Conservation (phyloP, 2,113 vertebrate species). For the Pelecanoides urinatrix region DNA sequence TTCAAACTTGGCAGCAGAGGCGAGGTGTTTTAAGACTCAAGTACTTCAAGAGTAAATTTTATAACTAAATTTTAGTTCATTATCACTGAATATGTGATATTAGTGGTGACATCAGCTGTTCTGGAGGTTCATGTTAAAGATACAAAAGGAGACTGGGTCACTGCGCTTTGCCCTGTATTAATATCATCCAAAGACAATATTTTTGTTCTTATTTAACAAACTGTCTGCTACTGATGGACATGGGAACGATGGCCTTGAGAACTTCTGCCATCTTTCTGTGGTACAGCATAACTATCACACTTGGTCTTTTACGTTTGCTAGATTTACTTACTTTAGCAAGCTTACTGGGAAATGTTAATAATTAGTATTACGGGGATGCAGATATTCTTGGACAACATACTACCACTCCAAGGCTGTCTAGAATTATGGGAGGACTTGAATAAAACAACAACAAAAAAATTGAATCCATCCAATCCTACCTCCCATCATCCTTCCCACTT, state of each 20-base stretch:
- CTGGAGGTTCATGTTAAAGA: neutral
- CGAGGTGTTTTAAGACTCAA: neutral
- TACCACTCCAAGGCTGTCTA: neutral
- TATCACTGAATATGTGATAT: neutral
- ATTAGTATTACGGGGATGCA: neutral
- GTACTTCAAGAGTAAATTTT: neutral
- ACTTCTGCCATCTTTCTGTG: neutral
- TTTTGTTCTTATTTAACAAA: neutral
- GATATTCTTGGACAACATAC: neutral
- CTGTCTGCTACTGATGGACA: neutral
- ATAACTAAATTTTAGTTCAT: neutral
- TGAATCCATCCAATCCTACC: neutral
- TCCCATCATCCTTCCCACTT: neutral
- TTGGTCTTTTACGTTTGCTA: neutral
- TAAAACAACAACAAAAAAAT: neutral
- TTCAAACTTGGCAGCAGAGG: neutral
- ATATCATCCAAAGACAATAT: neutral
- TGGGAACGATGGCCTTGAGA: neutral
- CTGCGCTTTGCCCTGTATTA: neutral
- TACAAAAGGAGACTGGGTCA: neutral
- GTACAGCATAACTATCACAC: neutral
- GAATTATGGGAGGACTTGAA: neutral
- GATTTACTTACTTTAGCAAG: neutral
- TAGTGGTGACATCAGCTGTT: neutral
- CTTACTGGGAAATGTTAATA: neutral